Conservation (phyloP, 2,888 invertebrate genomes). For the Lepidonotus clava region DNA sequence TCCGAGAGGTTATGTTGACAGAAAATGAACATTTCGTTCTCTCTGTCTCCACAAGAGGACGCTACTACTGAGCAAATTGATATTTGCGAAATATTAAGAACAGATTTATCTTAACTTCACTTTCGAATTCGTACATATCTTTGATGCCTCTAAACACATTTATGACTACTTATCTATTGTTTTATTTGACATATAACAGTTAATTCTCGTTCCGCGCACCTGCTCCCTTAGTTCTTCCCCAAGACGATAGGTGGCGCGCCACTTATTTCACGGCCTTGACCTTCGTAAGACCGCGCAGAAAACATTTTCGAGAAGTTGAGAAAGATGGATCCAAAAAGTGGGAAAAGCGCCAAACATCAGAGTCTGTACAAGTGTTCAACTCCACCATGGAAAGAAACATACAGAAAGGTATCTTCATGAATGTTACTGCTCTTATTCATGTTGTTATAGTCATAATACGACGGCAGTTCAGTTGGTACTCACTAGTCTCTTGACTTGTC, state of each 20-base stretch:
- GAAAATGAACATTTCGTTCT: not conserved
- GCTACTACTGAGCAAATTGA: no score
- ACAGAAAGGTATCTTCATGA: slow-evolving; percentile 67
- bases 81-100: no score
- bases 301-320: not conserved
- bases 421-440: not conserved
- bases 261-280: slow-evolving; percentile 14
- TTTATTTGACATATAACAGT: not conserved
- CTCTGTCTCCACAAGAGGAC: not conserved
- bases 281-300: slow-evolving; percentile 29
- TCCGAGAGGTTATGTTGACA: not conserved
- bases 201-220: not conserved
- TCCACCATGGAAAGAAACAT: slow-evolving; percentile 63
- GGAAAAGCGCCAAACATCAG: slow-evolving; percentile 14
- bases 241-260: not conserved
- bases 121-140: no score
- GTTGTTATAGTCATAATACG: not conserved
- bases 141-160: not conserved
- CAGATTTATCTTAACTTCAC: no score
- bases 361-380: slow-evolving; percentile 42
- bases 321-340: not conserved
- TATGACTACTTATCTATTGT: not conserved
- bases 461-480: not conserved
- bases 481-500: not conserved
- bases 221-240: not conserved